These are phyloP conservation scores for Calephelis perditalis DNA, from an alignment of 2,888 invertebrate genomes.

Conservation along the genomic window DNA sequence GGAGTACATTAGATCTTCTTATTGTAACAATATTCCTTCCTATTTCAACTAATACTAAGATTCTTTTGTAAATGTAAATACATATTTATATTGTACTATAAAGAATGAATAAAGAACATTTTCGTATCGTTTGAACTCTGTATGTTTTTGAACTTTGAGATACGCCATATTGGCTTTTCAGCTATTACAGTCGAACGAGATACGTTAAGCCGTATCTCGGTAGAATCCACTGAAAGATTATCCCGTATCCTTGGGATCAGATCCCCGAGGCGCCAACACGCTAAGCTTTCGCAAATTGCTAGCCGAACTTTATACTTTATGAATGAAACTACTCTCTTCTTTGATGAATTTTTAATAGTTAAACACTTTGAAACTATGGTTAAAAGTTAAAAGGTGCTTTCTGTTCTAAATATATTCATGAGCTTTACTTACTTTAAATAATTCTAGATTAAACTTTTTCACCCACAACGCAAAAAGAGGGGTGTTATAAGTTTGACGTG, in stretches of 20 bases:
- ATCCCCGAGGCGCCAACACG: conserved; percentile 2
- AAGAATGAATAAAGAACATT: neutral
- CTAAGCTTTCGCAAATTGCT: conserved; percentile 10
- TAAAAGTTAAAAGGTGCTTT: no score
- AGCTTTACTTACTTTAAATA: no score
- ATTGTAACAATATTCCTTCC: no score
- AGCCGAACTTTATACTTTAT: neutral
- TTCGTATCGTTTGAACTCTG: neutral
- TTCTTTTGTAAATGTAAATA: no score
- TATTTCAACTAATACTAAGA: no score
- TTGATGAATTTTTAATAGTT: conserved; percentile 4
- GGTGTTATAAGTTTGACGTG: no score
- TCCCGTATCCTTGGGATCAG: neutral
- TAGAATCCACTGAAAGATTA: conserved; percentile 1
- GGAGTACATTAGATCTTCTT: no score
- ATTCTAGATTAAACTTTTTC: no score
- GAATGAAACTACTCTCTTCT: neutral
- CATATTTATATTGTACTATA: no score
- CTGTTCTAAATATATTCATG: no score
- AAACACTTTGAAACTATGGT: no score
- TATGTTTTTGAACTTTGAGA: neutral
- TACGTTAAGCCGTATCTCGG: conserved; percentile 4
- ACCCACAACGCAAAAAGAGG: no score
- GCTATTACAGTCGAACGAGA: neutral
- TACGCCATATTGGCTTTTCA: neutral